phyloP scores from a whole-genome alignment of 2,113 vertebrate genomes.

The Vulpes vulpes region DNA sequence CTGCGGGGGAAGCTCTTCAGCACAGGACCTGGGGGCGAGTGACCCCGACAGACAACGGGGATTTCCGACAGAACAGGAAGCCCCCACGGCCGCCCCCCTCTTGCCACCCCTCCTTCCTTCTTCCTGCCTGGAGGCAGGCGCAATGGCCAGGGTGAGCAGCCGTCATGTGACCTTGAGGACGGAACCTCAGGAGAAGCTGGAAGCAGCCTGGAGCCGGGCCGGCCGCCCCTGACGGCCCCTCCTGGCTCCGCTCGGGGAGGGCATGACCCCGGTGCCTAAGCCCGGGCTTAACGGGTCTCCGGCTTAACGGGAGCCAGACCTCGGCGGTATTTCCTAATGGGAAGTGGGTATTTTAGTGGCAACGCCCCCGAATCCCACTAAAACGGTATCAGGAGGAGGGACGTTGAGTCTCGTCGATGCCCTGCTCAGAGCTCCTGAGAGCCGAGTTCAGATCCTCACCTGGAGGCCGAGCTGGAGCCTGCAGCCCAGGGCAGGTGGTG shows the following conservation, averaged over 20 bases:
- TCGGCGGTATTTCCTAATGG: rapidly evolving
- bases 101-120: too few relatives aligned
- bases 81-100: too few relatives aligned
- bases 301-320: background rate
- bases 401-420: background rate
- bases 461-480: background rate
- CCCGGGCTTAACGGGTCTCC: too few relatives aligned
- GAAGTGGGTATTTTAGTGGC: background rate
- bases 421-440: background rate
- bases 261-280: background rate
- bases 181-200: background rate
- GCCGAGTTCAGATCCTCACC: background rate
- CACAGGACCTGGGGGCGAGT: too few relatives aligned
- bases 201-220: background rate
- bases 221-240: background rate
- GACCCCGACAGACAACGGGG: too few relatives aligned
- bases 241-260: background rate
- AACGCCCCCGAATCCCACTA: rapidly evolving
- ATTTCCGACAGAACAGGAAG: too few relatives aligned
- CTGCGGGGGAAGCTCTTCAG: too few relatives aligned
- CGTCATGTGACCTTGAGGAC: background rate
- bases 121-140: background rate
- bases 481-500: rapidly evolving
- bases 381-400: too few relatives aligned
- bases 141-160: background rate